Evolutionary conservation across 2,113 vertebrate genomes (phyloP).

Genomic region (Casuarius casuarius): DNA sequence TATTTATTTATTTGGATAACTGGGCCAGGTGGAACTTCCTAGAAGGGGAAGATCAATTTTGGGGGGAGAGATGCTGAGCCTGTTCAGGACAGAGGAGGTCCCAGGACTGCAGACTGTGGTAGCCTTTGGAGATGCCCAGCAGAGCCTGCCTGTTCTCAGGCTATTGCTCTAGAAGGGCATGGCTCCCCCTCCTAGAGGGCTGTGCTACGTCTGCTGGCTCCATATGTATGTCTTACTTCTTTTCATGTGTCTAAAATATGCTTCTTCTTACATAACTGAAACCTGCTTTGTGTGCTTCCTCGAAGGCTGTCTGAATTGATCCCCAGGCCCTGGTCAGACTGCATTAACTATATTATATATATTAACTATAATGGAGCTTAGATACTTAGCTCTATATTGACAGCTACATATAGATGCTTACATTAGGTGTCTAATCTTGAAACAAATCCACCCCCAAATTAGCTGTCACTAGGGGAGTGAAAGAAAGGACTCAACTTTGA

Average conservation of each 20-base stretch:
- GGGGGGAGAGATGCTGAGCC: accelerated
- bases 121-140: background rate
- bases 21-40: background rate
- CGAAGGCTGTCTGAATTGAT: background rate
- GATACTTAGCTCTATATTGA: background rate
- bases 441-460: background rate
- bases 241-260: background rate
- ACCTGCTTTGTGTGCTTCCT: background rate
- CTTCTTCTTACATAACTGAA: background rate
- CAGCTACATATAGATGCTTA: background rate
- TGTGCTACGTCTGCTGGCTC: background rate
- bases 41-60: background rate
- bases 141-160: background rate
- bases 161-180: background rate
- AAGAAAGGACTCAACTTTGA: background rate
- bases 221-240: background rate
- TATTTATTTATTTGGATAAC: background rate
- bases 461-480: background rate
- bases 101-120: background rate
- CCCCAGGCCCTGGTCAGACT: background rate
- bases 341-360: background rate
- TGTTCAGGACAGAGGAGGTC: background rate
- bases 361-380: background rate
- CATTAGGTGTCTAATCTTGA: background rate
- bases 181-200: background rate